phyloP scores from a whole-genome alignment of 1,140 invertebrate species.

The Drosophila elegans region DNA sequence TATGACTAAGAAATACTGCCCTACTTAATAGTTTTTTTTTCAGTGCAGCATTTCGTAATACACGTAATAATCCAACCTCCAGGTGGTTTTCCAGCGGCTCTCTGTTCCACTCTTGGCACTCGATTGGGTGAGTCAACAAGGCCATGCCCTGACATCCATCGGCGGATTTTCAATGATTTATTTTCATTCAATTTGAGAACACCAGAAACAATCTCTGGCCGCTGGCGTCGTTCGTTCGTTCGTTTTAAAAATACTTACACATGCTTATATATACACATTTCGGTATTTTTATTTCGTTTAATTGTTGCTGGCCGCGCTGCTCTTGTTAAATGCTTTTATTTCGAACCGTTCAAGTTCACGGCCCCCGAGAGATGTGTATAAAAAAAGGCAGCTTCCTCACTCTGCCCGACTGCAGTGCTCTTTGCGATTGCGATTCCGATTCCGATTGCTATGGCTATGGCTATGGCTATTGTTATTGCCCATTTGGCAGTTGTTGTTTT shows the following conservation, averaged over 20 bases:
- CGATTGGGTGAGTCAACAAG: slow-evolving; percentile 47
- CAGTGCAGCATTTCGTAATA: slow-evolving; percentile 5
- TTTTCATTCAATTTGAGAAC: slow-evolving; percentile 58
- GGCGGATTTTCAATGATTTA: slow-evolving; percentile 66
- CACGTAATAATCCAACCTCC: neutral
- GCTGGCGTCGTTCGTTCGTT: slow-evolving; percentile 18
- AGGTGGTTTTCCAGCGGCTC: slow-evolving; percentile 24
- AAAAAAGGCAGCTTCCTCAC: slow-evolving; percentile 59
- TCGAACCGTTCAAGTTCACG: slow-evolving; percentile 74
- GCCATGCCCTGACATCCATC: slow-evolving; percentile 28
- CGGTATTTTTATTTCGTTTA: slow-evolving; percentile 67
- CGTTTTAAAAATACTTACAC: slow-evolving; percentile 66
- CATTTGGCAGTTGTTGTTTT: slow-evolving; percentile 42
- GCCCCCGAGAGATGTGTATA: slow-evolving; percentile 56
- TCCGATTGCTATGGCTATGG: neutral
- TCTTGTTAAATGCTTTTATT: slow-evolving; percentile 78
- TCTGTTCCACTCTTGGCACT: slow-evolving; percentile 12
- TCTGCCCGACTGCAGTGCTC: slow-evolving; percentile 31
- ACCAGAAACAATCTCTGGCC: slow-evolving; percentile 54
- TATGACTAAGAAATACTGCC: neutral
- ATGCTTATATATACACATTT: slow-evolving; percentile 45
- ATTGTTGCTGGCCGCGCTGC: slow-evolving; percentile 59
- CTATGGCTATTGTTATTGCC: slow-evolving; percentile 24
- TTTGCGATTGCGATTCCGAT: neutral
- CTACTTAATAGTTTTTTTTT: neutral